phyloP scores from a whole-genome alignment of 1,140 invertebrate genomes.

The Drosophila littoralis region DNA sequence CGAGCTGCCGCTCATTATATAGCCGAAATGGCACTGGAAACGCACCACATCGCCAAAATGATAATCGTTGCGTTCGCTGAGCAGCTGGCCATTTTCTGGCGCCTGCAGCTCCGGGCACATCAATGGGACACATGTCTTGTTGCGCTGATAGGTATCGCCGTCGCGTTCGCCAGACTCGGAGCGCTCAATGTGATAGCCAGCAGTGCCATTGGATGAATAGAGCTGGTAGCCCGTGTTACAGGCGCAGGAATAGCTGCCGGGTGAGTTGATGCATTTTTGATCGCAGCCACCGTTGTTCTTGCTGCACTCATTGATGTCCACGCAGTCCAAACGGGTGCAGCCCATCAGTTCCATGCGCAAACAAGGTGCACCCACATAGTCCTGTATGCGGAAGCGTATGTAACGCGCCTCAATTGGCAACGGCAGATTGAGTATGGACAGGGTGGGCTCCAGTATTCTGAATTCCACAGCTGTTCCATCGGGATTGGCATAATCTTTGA shows the following conservation, averaged over 20 bases:
- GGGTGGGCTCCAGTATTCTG: conserved; percentile 92
- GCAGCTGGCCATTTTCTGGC: conserved; percentile 95
- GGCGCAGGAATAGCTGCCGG: conserved; percentile 93
- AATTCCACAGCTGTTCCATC: conserved; percentile 97
- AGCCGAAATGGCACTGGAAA: conserved; percentile 98
- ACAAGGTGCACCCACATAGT: conserved; percentile 93
- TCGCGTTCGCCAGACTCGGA: conserved; percentile 94
- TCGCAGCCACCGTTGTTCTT: conserved; percentile 96
- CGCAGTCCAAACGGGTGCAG: conserved; percentile 95
- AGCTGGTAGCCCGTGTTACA: conserved; percentile 97
- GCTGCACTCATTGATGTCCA: conserved; percentile 96
- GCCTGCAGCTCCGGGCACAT: conserved; percentile 93
- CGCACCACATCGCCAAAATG: conserved; percentile 95
- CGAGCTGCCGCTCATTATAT: conserved; percentile 93
- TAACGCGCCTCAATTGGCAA: conserved; percentile 96
- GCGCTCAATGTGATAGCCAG: conserved; percentile 92
- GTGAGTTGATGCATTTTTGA: conserved; percentile 95
- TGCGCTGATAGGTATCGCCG: conserved; percentile 93
- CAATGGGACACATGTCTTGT: conserved; percentile 97
- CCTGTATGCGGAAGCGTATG: conserved; percentile 94
- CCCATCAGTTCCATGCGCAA: conserved; percentile 97
- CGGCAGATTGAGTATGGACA: conserved; percentile 95
- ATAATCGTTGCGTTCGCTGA: conserved; percentile 92
- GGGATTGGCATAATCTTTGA: conserved; percentile 95
- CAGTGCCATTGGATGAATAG: conserved; percentile 95